phyloP scores from a whole-genome alignment of 2,888 invertebrate genomes.

The Agonopterix alstromeriana region DNA sequence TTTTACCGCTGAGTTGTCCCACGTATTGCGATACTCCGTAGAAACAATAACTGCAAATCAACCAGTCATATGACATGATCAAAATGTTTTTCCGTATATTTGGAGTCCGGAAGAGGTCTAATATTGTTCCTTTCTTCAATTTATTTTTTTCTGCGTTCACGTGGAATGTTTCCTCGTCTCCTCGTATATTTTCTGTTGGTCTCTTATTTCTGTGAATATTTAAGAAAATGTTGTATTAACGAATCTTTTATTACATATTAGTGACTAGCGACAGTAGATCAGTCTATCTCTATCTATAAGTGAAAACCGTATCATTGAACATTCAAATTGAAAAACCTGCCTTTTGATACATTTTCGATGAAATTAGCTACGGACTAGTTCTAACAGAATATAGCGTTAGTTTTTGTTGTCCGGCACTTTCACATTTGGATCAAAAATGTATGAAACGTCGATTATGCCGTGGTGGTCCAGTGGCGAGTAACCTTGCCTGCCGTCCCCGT shows the following conservation, averaged over 20 bases:
- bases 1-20: slow-evolving; percentile 85
- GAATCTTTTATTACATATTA: neutral
- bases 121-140: slow-evolving; percentile 69
- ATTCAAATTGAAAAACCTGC: too few relatives aligned
- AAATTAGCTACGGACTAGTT: too few relatives aligned
- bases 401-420: too few relatives aligned
- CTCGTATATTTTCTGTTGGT: slow-evolving; percentile 59
- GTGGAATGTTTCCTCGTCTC: slow-evolving; percentile 51
- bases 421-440: too few relatives aligned
- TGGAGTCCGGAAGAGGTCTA: slow-evolving; percentile 83
- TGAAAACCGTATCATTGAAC: too few relatives aligned
- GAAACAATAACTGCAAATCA: slow-evolving; percentile 84
- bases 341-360: too few relatives aligned
- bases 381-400: too few relatives aligned
- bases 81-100: slow-evolving; percentile 83
- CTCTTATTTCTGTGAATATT: slow-evolving; percentile 58
- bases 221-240: neutral
- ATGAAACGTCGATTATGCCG: too few relatives aligned
- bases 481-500: too few relatives aligned
- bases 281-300: too few relatives aligned
- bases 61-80: slow-evolving; percentile 86
- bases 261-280: too few relatives aligned
- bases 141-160: slow-evolving; percentile 38
- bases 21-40: slow-evolving; percentile 92
- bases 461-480: too few relatives aligned